Percentiles rank a stretch among this genome's conserved stretches.
Conservation (phyloP, 2,888 invertebrate genomes). For the Drosophila conformis region DNA sequence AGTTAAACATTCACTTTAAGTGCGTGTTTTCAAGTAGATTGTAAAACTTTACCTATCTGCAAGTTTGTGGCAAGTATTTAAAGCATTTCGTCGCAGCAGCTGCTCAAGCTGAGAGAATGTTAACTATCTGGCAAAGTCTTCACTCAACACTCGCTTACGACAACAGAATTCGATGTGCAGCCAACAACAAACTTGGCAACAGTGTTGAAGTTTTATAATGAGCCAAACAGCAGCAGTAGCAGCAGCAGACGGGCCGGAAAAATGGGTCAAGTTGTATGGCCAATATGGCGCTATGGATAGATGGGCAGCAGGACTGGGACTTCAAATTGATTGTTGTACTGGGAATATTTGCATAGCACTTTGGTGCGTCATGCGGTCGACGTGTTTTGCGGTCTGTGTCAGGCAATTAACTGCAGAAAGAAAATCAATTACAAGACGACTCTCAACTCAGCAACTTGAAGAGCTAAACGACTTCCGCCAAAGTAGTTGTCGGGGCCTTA, state of each 20-base stretch:
- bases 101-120: conserved; percentile 24
- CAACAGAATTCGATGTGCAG: conserved; percentile 19
- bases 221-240: conserved; percentile 29
- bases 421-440: conserved; percentile 67
- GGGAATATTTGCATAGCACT: conserved; percentile 75
- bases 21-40: background rate
- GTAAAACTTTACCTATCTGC: background rate
- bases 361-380: conserved; percentile 65
- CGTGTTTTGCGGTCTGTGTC: conserved; percentile 65
- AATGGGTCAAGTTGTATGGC: conserved; percentile 70
- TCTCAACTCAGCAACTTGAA: conserved; percentile 35
- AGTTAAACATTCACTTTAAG: background rate
- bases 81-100: conserved; percentile 52
- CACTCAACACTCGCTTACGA: conserved; percentile 14
- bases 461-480: conserved; percentile 73
- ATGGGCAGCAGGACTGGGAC: conserved; percentile 15
- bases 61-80: conserved; percentile 26
- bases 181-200: conserved; percentile 47
- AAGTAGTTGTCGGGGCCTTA: conserved; percentile 61
- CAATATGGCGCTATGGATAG: conserved; percentile 58
- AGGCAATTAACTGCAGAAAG: conserved; percentile 70
- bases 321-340: conserved; percentile 51
- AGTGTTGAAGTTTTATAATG: conserved; percentile 57
- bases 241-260: conserved; percentile 29
- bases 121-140: conserved; percentile 47